phyloP scores from a whole-genome alignment of 2,113 vertebrate species.

The Macaca nemestrina region DNA sequence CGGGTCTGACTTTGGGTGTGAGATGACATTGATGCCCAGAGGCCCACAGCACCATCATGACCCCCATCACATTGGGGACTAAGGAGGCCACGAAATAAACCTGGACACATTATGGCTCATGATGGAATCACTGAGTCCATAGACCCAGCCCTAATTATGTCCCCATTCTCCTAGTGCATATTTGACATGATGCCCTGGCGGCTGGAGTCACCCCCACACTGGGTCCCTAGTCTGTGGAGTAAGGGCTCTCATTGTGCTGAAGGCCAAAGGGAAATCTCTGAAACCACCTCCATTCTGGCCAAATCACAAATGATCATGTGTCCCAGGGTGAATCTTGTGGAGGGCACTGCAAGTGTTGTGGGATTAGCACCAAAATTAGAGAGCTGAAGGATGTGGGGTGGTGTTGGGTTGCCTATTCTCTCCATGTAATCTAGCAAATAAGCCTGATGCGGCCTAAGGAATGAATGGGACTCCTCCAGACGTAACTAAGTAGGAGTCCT shows the following conservation, averaged over 20 bases:
- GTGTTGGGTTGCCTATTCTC: not conserved
- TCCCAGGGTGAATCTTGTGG: not conserved
- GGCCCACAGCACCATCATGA: not conserved
- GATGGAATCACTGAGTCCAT: not conserved
- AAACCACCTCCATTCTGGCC: not conserved
- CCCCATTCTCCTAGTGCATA: not conserved
- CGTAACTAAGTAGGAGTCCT: not conserved
- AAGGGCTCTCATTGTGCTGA: not conserved
- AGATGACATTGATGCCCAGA: not conserved
- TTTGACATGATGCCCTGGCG: not conserved
- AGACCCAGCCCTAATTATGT: not conserved
- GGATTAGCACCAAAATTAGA: not conserved
- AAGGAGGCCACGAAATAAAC: fast-evolving
- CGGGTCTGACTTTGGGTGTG: not conserved
- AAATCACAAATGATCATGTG: not conserved
- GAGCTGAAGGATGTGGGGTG: not conserved
- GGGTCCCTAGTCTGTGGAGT: no score
- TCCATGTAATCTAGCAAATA: not conserved
- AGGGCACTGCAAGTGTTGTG: not conserved
- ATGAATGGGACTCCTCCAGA: not conserved
- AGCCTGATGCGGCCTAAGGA: not conserved
- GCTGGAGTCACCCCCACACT: not conserved
- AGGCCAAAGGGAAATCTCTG: not conserved
- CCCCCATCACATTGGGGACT: not conserved
- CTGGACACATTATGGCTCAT: not conserved